Base-by-base conservation (phyloP, 2,888 invertebrate genomes). In the Cheilosia scutellata region DNA sequence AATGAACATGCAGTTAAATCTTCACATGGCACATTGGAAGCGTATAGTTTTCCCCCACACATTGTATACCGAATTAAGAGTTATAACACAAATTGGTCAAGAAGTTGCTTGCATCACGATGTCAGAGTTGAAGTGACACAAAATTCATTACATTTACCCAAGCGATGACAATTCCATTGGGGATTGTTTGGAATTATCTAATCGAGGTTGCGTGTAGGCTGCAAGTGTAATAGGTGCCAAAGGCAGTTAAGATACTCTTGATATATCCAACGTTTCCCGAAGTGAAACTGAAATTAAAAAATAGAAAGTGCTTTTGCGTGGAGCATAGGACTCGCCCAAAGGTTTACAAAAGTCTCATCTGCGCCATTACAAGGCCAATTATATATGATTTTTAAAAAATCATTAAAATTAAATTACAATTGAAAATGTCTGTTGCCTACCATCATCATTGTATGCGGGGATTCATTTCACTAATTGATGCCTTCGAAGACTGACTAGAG, bases 81-180 rank as follows among this genome's bases (percentile, higher is more conserved):
- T 75, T 75, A 49, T 75, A 44, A 40, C 65, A 66, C 29, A 63
- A 76, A 70, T 76, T 82, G 70, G 76, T 71, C 82, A 76, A 76
- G 65, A 71, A 75, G 66, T 47, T 44, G 55, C 60, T 82, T 82
- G 51, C 70, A 65, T 44, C 57, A 70, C 31, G 4, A 51, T 70
- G 70, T 29, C 65, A 58, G 77, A 82, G 76, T 76, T 82, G 63
- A 77, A 76, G 27, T 65, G 58, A 58, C 63, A 70, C 55, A 72
- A 66, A 74, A 62, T 40, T 53, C 44, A 66, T 68, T 31, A 66
- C 25, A 29, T 47, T 62, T 53, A 47, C 55, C n/a, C 31, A 42
- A 58, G 51, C 27, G 33, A 44, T 37, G 33, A 37, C 37, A 53
- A 40, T 60, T 63, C 16, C 55, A 51, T 37, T 60, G 40, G 27